Base-by-base conservation (phyloP, 2,888 invertebrate genomes). In the Agriopis marginaria region DNA sequence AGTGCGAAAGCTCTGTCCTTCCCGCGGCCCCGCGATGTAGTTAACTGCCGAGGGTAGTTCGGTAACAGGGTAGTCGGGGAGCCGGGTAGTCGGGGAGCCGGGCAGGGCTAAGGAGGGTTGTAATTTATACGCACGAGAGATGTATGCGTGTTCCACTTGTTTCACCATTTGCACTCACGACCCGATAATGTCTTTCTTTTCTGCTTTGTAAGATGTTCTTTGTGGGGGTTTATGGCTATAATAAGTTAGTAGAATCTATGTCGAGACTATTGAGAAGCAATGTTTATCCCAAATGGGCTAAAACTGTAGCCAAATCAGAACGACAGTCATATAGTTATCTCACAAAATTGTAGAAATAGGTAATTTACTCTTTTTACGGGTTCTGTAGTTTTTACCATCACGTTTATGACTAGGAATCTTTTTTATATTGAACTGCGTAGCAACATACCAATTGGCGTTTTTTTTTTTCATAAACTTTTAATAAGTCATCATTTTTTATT, bases 151-250 rank as follows among this genome's bases (percentile, higher is more conserved):
- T 63, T 59, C 59, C 23, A 63, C 68, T 68, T 59, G 63, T 68
- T 68, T 68, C 63, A 59, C 63, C 68, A 63, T 63, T 68, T 68
- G 67, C 61, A 53, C 62, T 62, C 66, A 51, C 66, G 66, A 67
- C 45, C 62, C 54, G 62, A 56, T 67, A 62, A 51, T 67, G 58
- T 67, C 56, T 67, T 63, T 61, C 60, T 55, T 62, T 61, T 47
- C 45, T 32, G 53, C 53, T 61, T 66, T 54, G 59, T 65, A 42
- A 51, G 62, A 14, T 12, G 44, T 45, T 42, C 62, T 51, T 50
- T 14, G 60, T 60, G 12, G 23, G 61, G 11, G 17, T 39, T 42
- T 51, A 61, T 61, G 40, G 14, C 17, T 50, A 49, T 40, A 60
- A n/a, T 47, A 32, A 6, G 44, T 47, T 40, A 10, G 23, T 23